phyloP scores from a whole-genome alignment of 2,888 invertebrate genomes.

The Mythimna impura region DNA sequence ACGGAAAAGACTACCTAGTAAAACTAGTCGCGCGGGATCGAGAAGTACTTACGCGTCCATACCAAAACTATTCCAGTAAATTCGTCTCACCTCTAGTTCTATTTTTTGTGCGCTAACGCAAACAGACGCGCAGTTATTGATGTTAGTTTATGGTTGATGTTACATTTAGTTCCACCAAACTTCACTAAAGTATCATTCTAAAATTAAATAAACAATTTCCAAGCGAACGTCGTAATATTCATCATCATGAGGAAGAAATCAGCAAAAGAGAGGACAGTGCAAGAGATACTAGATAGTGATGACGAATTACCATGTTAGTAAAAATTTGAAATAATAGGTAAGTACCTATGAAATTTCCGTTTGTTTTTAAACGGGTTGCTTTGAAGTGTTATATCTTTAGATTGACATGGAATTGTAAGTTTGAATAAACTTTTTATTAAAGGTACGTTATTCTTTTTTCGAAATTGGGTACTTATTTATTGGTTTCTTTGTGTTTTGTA shows the following conservation, averaged over 20 bases:
- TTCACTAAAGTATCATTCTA: not conserved
- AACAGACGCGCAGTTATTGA: not conserved
- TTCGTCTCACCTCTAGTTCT: not conserved
- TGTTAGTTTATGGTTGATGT: not conserved
- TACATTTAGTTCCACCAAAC: not conserved
- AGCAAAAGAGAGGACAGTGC: conserved; percentile 27
- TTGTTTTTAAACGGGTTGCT: too few relatives aligned
- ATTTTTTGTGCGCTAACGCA: not conserved
- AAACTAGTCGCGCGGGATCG: too few relatives aligned
- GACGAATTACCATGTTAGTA: conserved; percentile 78
- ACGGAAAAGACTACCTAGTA: too few relatives aligned
- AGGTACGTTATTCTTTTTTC: too few relatives aligned
- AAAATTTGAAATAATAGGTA: not conserved
- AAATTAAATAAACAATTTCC: not conserved
- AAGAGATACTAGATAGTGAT: conserved; percentile 76
- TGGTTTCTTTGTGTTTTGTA: too few relatives aligned
- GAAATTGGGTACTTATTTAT: too few relatives aligned
- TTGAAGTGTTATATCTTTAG: too few relatives aligned
- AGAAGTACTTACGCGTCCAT: too few relatives aligned
- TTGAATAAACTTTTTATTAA: too few relatives aligned
- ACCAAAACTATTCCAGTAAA: too few relatives aligned
- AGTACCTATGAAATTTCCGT: too few relatives aligned
- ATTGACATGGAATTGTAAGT: too few relatives aligned
- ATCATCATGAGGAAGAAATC: conserved; percentile 5
- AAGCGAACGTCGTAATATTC: not conserved